These are phyloP conservation scores for Pseudococcus longispinus DNA, from an alignment of 2,888 invertebrate genomes.

Conservation along the genomic window DNA sequence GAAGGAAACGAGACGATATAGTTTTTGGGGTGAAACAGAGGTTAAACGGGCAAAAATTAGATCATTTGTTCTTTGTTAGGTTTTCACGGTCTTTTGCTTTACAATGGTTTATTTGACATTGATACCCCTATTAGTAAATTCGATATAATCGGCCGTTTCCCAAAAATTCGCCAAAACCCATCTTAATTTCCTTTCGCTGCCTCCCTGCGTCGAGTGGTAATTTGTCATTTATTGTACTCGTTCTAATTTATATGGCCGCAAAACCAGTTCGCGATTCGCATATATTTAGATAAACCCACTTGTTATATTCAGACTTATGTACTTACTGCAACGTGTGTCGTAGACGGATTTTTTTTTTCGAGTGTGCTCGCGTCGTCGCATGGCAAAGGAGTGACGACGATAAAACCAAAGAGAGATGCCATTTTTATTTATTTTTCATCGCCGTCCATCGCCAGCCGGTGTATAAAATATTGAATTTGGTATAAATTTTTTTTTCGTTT, in stretches of 20 bases:
- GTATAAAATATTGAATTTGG: background rate
- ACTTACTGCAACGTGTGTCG: background rate
- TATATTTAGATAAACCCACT: conserved; percentile 27
- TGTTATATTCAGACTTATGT: background rate
- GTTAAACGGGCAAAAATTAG: conserved; percentile 57
- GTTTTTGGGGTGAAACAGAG: conserved; percentile 55
- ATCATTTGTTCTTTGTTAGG: conserved; percentile 56
- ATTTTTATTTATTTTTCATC: too few relatives aligned
- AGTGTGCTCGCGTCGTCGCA: background rate
- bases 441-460: background rate
- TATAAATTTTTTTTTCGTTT: background rate
- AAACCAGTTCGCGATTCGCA: conserved; percentile 14
- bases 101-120: conserved; percentile 56
- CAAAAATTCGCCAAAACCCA: conserved; percentile 42
- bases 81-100: conserved; percentile 56
- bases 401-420: too few relatives aligned
- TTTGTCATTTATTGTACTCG: conserved; percentile 51
- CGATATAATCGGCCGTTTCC: conserved; percentile 54
- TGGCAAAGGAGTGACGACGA: background rate
- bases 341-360: background rate
- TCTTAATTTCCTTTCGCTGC: conserved; percentile 33
- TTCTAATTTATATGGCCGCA: background rate
- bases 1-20: conserved; percentile 33
- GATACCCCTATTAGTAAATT: conserved; percentile 55
- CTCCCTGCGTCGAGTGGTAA: conserved; percentile 49